Evolutionary conservation across 1,140 invertebrate species (phyloP).

Genomic region (Drosophila subobscura): DNA sequence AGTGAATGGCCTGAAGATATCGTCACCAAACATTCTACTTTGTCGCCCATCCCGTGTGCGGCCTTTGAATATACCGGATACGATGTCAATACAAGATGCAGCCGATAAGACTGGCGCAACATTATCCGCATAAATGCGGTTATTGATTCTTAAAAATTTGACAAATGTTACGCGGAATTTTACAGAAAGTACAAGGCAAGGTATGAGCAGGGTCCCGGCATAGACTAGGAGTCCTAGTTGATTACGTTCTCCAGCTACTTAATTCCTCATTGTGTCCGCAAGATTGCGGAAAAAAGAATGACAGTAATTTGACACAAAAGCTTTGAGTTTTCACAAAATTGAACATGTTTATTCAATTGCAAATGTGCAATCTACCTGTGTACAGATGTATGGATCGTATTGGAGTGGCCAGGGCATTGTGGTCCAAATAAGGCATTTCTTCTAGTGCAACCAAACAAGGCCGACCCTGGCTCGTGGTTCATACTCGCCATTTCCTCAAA

Average conservation of each 20-base stretch:
- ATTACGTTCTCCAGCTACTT: constrained; percentile 33
- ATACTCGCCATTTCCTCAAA: constrained; percentile 34
- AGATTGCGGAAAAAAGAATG: constrained; percentile 59
- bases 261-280: constrained; percentile 47
- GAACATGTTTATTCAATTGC: constrained; percentile 71
- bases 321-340: constrained; percentile 55
- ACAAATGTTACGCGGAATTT: constrained; percentile 1
- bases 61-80: constrained; percentile 72
- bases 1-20: constrained; percentile 64
- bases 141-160: constrained; percentile 58
- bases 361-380: constrained; percentile 27
- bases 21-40: constrained; percentile 72
- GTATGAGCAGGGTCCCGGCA: neutral
- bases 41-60: constrained; percentile 57
- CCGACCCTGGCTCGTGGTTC: constrained; percentile 18
- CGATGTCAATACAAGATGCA: constrained; percentile 54
- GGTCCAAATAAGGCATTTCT: constrained; percentile 58
- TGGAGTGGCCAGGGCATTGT: constrained; percentile 38
- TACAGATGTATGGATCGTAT: constrained; percentile 5
- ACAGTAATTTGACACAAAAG: constrained; percentile 75
- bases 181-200: neutral
- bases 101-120: constrained; percentile 50
- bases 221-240: constrained; percentile 3
- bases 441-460: constrained; percentile 42
- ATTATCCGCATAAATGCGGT: constrained; percentile 62